Evolutionary conservation across 2,888 invertebrate species (phyloP).

Genomic region (Lacanobia oleracea): DNA sequence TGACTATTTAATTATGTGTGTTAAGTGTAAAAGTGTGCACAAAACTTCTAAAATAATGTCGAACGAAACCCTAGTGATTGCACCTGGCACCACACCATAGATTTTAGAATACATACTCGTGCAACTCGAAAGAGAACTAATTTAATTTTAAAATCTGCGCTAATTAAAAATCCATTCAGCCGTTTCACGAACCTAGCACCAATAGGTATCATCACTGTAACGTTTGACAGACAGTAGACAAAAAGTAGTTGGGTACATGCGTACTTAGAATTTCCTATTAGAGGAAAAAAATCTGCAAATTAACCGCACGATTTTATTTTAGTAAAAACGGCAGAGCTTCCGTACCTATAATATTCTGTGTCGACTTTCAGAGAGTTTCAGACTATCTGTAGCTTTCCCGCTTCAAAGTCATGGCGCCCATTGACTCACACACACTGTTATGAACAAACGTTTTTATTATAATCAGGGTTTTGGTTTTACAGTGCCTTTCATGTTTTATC

Average conservation of each 20-base stretch:
- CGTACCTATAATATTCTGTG: conserved; percentile 12
- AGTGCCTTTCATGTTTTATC: conserved; percentile 62
- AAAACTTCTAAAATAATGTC: background rate
- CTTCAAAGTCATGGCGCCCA: conserved; percentile 23
- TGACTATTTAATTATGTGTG: conserved; percentile 1
- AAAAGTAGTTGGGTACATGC: background rate
- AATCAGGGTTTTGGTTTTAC: conserved; percentile 44
- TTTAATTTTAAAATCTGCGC: background rate
- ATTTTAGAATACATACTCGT: background rate
- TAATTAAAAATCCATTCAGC: background rate
- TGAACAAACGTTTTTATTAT: conserved; percentile 37
- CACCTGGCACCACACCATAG: background rate
- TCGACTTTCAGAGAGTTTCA: conserved; percentile 23
- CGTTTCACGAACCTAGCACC: background rate
- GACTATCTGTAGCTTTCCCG: conserved; percentile 42
- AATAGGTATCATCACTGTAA: too few relatives aligned
- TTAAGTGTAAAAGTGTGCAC: conserved; percentile 18
- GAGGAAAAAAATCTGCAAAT: background rate
- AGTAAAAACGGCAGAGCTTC: conserved; percentile 1
- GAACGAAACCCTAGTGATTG: background rate
- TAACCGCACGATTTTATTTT: conserved; percentile 5
- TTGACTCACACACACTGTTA: conserved; percentile 28
- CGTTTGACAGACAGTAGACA: background rate
- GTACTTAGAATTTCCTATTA: too few relatives aligned
- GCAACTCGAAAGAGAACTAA: background rate